These are phyloP conservation scores for Willisornis vidua DNA, from an alignment of 2,113 vertebrate genomes.

Conservation along the genomic window DNA sequence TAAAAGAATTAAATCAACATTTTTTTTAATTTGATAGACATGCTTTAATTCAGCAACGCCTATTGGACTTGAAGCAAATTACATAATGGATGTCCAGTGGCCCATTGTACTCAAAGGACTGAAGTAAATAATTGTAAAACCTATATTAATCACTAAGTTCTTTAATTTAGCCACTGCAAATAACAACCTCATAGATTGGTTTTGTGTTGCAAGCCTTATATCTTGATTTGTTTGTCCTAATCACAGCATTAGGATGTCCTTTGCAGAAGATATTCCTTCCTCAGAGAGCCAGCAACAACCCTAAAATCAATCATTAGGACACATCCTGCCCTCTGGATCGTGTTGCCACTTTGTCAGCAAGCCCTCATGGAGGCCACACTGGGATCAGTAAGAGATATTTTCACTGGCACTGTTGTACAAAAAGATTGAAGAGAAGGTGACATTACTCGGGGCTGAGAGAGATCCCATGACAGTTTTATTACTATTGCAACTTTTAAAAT, in stretches of 20 bases:
- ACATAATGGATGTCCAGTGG: constrained; percentile 14
- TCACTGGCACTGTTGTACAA: neutral
- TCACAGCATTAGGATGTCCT: neutral
- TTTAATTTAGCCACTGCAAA: constrained; percentile 14
- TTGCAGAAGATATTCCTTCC: neutral
- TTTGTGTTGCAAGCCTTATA: neutral
- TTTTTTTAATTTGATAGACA: neutral
- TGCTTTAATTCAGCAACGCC: constrained; percentile 17
- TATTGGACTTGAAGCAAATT: neutral
- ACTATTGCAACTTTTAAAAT: neutral
- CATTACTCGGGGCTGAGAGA: neutral
- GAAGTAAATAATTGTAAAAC: constrained; percentile 7
- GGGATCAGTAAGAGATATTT: neutral
- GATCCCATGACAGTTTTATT: neutral
- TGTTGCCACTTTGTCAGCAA: neutral
- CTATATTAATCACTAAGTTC: neutral
- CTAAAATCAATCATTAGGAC: neutral
- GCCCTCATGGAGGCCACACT: neutral
- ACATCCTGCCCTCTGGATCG: neutral
- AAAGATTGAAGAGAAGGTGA: neutral
- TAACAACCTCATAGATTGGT: neutral
- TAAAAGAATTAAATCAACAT: neutral
- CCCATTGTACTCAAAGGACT: neutral
- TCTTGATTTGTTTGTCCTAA: neutral
- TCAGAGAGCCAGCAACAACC: neutral